These are phyloP conservation scores for Epirrhoe alternata DNA, from an alignment of 2,888 invertebrate species.

Conservation along the genomic window DNA sequence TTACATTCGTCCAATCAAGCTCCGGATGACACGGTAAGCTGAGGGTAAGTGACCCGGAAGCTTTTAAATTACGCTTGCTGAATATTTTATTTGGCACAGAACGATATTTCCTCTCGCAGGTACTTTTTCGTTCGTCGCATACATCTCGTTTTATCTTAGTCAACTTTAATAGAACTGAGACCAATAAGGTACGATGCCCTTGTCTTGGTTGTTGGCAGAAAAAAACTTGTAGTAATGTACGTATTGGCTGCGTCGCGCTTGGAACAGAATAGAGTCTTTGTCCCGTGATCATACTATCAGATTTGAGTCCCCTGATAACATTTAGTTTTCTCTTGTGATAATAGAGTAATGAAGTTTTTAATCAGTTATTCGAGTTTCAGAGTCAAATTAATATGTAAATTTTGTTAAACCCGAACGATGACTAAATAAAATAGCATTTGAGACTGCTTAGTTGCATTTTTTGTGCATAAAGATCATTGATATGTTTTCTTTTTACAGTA, in stretches of 20 bases:
- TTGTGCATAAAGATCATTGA: no score
- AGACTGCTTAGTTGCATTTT: no score
- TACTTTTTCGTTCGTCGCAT: conserved; percentile 38
- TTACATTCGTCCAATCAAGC: conserved; percentile 54
- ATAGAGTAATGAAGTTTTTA: no score
- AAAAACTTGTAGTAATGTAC: neutral
- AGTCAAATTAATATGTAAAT: no score
- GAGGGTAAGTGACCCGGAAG: conserved; percentile 67
- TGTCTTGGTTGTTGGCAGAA: neutral
- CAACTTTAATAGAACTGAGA: neutral
- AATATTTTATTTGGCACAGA: conserved; percentile 70
- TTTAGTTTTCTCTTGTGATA: no score
- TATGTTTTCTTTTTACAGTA: no score
- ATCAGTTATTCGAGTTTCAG: no score
- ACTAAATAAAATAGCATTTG: no score
- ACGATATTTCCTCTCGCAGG: conserved; percentile 56
- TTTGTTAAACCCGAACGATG: no score
- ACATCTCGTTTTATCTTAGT: neutral
- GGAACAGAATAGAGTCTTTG: no score
- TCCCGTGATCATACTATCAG: no score
- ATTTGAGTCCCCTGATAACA: no score
- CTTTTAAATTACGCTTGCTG: conserved; percentile 70
- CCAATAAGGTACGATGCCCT: neutral
- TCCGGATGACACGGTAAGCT: conserved; percentile 59
- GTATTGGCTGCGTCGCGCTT: neutral